Percentiles rank a stretch among this genome's conserved stretches.
Evolutionary conservation across 2,888 invertebrate genomes (phyloP).

Genomic region (Drosophila recens): DNA sequence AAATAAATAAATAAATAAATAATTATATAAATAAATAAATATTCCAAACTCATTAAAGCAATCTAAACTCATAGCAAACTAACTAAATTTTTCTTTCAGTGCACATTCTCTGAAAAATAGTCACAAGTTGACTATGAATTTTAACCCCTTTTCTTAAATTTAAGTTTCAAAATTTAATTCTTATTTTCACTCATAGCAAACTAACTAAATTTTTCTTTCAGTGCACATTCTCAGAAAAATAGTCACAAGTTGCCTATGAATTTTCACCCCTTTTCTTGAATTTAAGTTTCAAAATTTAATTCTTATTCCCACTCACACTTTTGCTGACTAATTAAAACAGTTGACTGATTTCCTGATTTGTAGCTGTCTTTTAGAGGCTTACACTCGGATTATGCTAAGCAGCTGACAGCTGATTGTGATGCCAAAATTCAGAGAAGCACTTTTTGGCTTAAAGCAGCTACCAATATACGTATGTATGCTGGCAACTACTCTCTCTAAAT

Average conservation of each 20-base stretch:
- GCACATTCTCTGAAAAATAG: conserved; percentile 1
- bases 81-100: conserved; percentile 26
- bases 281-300: conserved; percentile 10
- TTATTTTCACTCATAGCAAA: neutral
- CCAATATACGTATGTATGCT: conserved; percentile 7
- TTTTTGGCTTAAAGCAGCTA: conserved; percentile 20
- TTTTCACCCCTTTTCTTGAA: neutral
- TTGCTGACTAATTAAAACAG: conserved; percentile 55
- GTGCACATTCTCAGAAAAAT: conserved; percentile 18
- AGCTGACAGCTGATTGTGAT: conserved; percentile 22
- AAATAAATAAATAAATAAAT: no score
- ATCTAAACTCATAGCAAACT: neutral
- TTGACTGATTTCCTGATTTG: conserved; percentile 56
- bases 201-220: conserved; percentile 12
- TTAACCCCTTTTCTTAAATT: neutral
- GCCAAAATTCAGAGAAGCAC: conserved; percentile 12
- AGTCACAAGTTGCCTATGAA: conserved; percentile 19
- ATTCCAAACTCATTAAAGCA: neutral
- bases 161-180: no score
- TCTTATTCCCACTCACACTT: conserved; percentile 8
- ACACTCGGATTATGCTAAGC: conserved; percentile 37
- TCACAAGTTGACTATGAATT: conserved; percentile 20
- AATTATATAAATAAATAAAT: no score
- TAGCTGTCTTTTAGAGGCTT: conserved; percentile 34
- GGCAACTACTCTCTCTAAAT: conserved; percentile 4